These are phyloP conservation scores for Centrocercus urophasianus DNA, from an alignment of 2,113 vertebrate genomes.

Conservation along the genomic window DNA sequence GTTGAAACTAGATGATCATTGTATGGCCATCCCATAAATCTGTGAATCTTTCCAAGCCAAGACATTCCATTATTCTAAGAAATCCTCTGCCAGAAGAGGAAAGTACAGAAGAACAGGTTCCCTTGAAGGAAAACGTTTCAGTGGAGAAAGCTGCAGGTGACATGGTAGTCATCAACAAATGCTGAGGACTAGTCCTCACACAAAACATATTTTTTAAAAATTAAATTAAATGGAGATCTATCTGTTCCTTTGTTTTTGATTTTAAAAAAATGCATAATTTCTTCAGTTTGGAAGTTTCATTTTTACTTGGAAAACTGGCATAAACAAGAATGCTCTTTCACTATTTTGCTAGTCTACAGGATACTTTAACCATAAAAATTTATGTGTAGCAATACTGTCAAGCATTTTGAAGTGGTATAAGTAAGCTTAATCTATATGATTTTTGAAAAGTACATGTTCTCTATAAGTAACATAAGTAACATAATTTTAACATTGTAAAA, in stretches of 20 bases:
- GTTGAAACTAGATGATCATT: too few species aligned
- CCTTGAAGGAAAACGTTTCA: neutral
- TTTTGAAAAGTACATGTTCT: neutral
- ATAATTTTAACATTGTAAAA: neutral
- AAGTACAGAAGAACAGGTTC: neutral
- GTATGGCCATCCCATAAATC: too few species aligned
- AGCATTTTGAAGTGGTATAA: neutral
- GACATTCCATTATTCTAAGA: neutral
- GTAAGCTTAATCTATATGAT: neutral
- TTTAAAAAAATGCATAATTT: neutral
- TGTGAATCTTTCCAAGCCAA: too few species aligned
- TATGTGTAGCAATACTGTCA: accelerated
- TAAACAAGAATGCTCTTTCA: neutral
- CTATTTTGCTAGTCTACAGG: neutral
- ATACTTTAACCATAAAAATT: constrained; percentile 7
- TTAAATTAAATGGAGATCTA: too few species aligned
- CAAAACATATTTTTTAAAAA: neutral
- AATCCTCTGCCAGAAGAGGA: neutral
- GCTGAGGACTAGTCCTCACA: neutral
- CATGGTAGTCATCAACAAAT: neutral
- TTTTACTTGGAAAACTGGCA: neutral
- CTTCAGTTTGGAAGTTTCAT: neutral
- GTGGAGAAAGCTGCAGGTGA: neutral
- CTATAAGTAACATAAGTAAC: neutral
- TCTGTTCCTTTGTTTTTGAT: neutral